Percentiles rank a stretch among this genome's conserved stretches.
phyloP scores from a whole-genome alignment of 2,888 invertebrate genomes.

The Microplitis manilae region DNA sequence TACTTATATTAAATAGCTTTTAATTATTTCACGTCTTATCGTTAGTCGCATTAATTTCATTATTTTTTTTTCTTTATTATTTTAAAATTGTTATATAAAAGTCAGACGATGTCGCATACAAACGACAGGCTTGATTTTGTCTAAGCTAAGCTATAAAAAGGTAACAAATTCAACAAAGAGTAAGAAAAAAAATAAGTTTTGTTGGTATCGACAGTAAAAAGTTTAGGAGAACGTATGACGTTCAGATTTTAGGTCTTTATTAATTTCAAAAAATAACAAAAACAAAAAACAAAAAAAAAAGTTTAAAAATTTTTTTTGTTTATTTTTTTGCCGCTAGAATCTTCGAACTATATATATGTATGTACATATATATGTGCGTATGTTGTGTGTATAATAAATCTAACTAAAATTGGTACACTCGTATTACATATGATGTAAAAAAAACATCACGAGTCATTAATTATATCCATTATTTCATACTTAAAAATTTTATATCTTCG shows the following conservation, averaged over 20 bases:
- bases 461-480: constrained; percentile 40
- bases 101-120: constrained; percentile 66
- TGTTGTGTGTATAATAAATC: constrained; percentile 48
- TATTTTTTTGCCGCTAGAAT: constrained; percentile 55
- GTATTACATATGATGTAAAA: constrained; percentile 51
- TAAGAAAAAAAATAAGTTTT: constrained; percentile 66
- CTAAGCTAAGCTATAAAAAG: constrained; percentile 69
- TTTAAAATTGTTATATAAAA: constrained; percentile 59
- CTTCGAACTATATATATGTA: constrained; percentile 17
- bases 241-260: constrained; percentile 67
- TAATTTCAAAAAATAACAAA: constrained; percentile 16
- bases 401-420: constrained; percentile 61
- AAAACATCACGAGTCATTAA: constrained; percentile 57
- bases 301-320: constrained; percentile 19
- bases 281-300: constrained; percentile 12
- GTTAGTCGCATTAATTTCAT: constrained; percentile 23
- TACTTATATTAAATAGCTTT: constrained; percentile 36
- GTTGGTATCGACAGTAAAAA: constrained; percentile 66
- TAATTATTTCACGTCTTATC: constrained; percentile 4
- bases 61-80: constrained; percentile 26
- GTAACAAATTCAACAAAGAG: constrained; percentile 70
- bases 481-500: constrained; percentile 40
- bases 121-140: constrained; percentile 60
- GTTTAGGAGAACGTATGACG: constrained; percentile 65
- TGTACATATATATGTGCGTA: constrained; percentile 35